Evolutionary conservation across 2,888 invertebrate species (phyloP).

Genomic region (Acheta domesticus): DNA sequence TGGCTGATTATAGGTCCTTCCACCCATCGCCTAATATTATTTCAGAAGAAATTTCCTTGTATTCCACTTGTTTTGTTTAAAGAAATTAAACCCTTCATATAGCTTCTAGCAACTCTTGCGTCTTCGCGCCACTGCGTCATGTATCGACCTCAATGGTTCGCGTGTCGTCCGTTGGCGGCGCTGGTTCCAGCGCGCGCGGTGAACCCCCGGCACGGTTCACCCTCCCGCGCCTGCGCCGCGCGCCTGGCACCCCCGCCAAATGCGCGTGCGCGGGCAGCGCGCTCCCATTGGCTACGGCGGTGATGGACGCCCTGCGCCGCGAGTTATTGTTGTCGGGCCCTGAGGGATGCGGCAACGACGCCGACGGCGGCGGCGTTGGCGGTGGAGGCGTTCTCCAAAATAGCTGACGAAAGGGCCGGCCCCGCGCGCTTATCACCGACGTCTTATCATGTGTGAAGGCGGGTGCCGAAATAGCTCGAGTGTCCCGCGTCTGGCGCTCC

Average conservation of each 20-base stretch:
- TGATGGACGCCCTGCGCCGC: slow-evolving; percentile 18
- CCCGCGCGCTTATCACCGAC: neutral
- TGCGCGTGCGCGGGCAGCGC: neutral
- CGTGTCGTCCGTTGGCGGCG: neutral
- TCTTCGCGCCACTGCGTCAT: neutral
- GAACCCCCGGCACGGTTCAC: neutral
- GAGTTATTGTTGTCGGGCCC: slow-evolving; percentile 2
- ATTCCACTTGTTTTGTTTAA: too few species aligned
- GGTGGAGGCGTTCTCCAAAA: neutral
- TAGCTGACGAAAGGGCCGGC: neutral
- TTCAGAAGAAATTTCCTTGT: too few species aligned
- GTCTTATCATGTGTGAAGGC: neutral
- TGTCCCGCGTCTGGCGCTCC: neutral
- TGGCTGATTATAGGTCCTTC: too few species aligned
- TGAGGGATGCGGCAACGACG: neutral
- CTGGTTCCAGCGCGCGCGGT: neutral
- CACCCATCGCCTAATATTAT: too few species aligned
- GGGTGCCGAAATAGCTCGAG: neutral
- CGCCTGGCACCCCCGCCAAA: neutral
- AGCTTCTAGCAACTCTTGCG: too few species aligned
- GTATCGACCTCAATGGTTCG: neutral
- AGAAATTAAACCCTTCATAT: too few species aligned
- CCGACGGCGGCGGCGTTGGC: neutral
- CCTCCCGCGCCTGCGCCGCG: neutral
- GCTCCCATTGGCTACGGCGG: neutral